Evolutionary conservation across 1,140 invertebrate genomes (phyloP).

Genomic region (Drosophila sp.): DNA sequence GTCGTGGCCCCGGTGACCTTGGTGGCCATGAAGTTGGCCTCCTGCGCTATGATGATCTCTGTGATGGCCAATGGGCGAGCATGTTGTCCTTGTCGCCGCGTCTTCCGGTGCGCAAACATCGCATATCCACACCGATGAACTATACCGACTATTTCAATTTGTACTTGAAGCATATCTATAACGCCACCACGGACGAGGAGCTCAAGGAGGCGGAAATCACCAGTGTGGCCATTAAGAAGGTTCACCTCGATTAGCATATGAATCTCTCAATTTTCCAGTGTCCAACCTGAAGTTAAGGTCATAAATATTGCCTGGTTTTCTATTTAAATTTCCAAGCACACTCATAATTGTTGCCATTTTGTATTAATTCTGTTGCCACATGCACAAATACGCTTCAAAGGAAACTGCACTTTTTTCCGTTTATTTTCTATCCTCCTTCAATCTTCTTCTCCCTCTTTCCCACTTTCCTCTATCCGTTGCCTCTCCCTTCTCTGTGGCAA

Average conservation of each 20-base stretch:
- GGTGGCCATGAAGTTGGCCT: conserved; percentile 84
- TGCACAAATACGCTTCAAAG: conserved; percentile 55
- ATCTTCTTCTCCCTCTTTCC: background rate
- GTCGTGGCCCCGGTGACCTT: conserved; percentile 89
- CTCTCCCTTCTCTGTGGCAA: background rate
- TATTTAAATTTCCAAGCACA: background rate
- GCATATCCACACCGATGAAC: conserved; percentile 79
- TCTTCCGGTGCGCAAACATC: conserved; percentile 86
- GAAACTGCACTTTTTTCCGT: conserved; percentile 12
- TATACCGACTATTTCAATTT: conserved; percentile 83
- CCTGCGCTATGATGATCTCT: conserved; percentile 92
- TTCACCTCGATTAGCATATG: conserved; percentile 51
- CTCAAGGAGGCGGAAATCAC: conserved; percentile 73
- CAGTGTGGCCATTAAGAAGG: conserved; percentile 74
- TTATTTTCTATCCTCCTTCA: no score
- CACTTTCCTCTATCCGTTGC: conserved; percentile 12
- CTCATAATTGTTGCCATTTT: conserved; percentile 41
- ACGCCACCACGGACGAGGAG: conserved; percentile 69
- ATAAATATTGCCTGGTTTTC: conserved; percentile 18
- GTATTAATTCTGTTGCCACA: conserved; percentile 66
- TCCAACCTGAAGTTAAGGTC: background rate
- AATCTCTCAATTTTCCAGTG: background rate
- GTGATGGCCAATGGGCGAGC: conserved; percentile 93
- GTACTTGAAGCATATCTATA: conserved; percentile 81
- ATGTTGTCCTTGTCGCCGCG: conserved; percentile 90